Percentiles rank a stretch among this genome's conserved stretches.
Evolutionary conservation across 2,113 vertebrate species (phyloP).

Genomic region (Malurus alboscapulatus): DNA sequence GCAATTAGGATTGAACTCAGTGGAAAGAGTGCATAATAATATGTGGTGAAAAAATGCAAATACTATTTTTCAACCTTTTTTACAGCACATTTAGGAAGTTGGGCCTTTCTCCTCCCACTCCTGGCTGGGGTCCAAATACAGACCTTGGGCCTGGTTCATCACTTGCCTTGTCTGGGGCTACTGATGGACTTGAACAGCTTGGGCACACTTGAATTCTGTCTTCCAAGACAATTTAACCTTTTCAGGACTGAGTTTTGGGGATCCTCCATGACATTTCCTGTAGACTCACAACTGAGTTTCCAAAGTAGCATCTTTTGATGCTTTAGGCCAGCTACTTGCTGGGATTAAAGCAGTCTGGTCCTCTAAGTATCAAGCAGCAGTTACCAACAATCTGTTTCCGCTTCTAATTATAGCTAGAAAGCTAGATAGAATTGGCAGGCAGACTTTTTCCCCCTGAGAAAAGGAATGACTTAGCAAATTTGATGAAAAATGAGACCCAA

Average conservation of each 20-base stretch:
- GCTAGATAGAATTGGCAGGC: neutral
- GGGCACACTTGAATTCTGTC: neutral
- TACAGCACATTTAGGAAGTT: neutral
- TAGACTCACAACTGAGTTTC: neutral
- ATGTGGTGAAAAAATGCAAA: neutral
- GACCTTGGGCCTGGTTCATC: neutral
- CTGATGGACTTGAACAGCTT: neutral
- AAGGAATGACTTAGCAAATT: neutral
- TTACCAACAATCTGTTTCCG: slow-evolving; percentile 36
- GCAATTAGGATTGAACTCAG: neutral
- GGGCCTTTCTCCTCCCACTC: neutral
- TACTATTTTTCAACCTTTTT: neutral
- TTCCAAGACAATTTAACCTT: neutral
- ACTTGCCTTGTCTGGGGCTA: neutral
- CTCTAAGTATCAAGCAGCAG: slow-evolving; percentile 41
- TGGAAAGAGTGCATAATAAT: neutral
- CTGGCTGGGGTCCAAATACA: neutral
- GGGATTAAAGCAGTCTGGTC: slow-evolving; percentile 7
- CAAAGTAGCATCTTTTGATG: neutral
- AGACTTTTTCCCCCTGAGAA: neutral
- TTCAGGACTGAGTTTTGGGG: neutral
- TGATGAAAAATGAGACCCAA: slow-evolving; percentile 17
- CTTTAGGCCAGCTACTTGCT: neutral
- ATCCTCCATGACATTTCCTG: neutral
- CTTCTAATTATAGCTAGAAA: slow-evolving; percentile 34